Conservation (phyloP, 2,888 invertebrate species). For the Lamellibrachia columna region DNA sequence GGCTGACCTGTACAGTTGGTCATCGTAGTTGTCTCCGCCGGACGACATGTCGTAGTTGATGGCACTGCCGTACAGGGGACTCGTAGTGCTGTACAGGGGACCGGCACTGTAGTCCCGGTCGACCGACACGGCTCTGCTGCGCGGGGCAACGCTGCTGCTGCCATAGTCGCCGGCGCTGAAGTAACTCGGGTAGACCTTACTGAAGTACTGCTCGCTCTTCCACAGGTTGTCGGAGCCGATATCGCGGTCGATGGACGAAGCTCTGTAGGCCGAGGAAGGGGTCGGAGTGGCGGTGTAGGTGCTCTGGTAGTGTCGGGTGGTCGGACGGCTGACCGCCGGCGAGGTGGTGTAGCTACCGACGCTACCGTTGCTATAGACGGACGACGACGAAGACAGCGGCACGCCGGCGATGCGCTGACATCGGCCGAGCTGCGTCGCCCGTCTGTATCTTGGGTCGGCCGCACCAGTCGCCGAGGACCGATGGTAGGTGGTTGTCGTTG, state of each 20-base stretch:
- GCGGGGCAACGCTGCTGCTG: neutral
- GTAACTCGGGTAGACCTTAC: neutral
- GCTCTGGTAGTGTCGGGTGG: neutral
- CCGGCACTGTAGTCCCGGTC: neutral
- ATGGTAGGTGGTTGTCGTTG: neutral
- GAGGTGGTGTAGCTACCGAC: neutral
- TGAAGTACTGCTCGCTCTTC: conserved; percentile 16
- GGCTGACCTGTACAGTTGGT: neutral
- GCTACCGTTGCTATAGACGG: neutral
- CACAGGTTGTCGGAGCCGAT: neutral
- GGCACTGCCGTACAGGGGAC: neutral
- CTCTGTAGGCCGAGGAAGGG: neutral
- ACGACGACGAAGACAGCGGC: neutral
- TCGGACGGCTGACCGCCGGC: neutral
- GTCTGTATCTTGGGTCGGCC: neutral
- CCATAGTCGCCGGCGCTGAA: neutral
- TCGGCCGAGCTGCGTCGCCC: neutral
- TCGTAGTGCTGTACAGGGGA: neutral
- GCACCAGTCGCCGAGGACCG: neutral
- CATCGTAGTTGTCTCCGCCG: neutral
- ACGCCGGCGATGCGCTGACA: neutral
- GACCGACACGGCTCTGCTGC: neutral
- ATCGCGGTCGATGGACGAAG: neutral
- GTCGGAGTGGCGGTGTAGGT: neutral
- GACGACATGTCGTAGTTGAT: neutral